These are phyloP conservation scores for Microcebus ravelobensis DNA, from an alignment of 2,113 vertebrate genomes.

Conservation along the genomic window DNA sequence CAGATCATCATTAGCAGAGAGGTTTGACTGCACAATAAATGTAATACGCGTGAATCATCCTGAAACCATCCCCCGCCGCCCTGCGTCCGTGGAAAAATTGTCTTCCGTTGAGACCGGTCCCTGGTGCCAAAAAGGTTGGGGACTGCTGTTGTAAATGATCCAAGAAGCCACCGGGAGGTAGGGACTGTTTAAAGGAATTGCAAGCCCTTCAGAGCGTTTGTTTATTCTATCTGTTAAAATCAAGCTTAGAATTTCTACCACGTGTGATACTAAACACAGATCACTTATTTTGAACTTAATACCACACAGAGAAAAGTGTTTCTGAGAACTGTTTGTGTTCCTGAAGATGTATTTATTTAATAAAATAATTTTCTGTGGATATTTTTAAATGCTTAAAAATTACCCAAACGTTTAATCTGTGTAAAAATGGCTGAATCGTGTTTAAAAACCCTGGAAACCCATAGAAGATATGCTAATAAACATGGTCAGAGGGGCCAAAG, in stretches of 20 bases:
- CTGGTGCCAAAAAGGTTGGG: no score
- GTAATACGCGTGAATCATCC: no score
- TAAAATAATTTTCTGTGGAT: neutral
- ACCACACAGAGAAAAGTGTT: neutral
- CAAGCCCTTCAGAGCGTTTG: neutral
- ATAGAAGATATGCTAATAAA: neutral
- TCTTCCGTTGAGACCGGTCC: no score
- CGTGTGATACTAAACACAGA: neutral
- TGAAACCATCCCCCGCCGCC: no score
- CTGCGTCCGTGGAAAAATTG: no score
- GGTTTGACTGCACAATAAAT: no score
- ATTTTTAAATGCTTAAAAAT: conserved; percentile 12
- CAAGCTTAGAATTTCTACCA: neutral
- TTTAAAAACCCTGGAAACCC: neutral
- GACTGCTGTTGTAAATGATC: neutral
- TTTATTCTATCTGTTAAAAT: neutral
- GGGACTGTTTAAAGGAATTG: neutral
- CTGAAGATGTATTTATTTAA: conserved; percentile 33
- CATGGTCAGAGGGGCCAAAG: neutral
- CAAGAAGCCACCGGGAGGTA: neutral
- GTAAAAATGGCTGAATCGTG: neutral
- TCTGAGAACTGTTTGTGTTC: neutral
- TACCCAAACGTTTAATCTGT: neutral
- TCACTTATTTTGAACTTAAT: neutral
- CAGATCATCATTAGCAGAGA: no score